Conservation (phyloP, 2,888 invertebrate species). For the Stenodera caucasica region DNA sequence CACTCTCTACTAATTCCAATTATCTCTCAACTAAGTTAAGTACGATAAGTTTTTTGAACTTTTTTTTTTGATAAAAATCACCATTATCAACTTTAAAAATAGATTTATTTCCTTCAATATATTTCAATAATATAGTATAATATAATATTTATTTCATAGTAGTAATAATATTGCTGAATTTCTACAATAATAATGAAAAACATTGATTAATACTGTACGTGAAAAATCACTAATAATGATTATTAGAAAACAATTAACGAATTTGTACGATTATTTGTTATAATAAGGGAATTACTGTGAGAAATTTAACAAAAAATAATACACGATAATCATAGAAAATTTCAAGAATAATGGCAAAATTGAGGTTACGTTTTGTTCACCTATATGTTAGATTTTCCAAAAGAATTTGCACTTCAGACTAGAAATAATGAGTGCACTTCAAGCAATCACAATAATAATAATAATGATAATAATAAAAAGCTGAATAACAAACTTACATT, state of each 20-base stretch:
- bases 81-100: constrained; percentile 3
- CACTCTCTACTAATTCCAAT: neutral
- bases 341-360: neutral
- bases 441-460: constrained; percentile 10
- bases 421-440: constrained; percentile 20
- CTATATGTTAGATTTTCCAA: too few relatives aligned
- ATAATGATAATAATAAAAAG: neutral
- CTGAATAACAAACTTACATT: neutral
- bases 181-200: constrained; percentile 4
- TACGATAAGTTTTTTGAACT: too few relatives aligned
- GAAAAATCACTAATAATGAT: neutral
- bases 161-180: neutral
- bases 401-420: constrained; percentile 20
- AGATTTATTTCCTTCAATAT: neutral
- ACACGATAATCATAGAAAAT: neutral
- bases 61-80: too few relatives aligned
- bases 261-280: neutral
- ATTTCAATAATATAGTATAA: neutral
- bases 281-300: neutral
- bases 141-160: neutral
- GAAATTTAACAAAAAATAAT: neutral
- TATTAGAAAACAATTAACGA: neutral
- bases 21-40: too few relatives aligned
- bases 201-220: constrained; percentile 1
- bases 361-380: neutral